Conservation (phyloP, 2,797 vertebrate species). For the Bovichtus variegatus region DNA sequence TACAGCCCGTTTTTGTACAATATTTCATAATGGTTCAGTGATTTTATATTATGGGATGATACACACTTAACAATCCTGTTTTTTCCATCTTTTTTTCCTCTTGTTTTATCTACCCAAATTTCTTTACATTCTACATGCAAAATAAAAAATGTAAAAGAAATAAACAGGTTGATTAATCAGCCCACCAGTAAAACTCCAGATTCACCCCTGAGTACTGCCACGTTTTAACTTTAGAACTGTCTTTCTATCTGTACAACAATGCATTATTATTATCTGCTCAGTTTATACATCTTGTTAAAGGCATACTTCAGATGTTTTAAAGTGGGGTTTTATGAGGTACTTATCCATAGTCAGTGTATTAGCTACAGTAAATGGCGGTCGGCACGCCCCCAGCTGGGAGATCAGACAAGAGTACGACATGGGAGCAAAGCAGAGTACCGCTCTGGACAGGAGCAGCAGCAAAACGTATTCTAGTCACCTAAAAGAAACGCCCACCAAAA, state of each 20-base stretch:
- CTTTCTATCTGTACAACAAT: constrained; percentile 23
- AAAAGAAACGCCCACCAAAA: no score
- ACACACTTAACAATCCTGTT: neutral
- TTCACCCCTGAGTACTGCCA: constrained; percentile 43
- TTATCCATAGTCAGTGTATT: no score
- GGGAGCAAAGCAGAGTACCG: no score
- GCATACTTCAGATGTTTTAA: no score
- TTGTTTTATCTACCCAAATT: no score
- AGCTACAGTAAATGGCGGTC: no score
- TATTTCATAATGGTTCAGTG: neutral
- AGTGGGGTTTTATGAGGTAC: no score
- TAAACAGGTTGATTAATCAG: neutral
- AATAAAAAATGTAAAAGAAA: neutral
- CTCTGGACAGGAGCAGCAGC: no score
- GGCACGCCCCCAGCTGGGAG: no score
- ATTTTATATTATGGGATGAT: neutral
- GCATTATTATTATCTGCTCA: constrained; percentile 20
- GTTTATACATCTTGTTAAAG: constrained; percentile 39
- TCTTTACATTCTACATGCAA: neutral
- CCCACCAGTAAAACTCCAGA: neutral
- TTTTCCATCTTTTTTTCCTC: no score
- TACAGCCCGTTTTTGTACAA: neutral
- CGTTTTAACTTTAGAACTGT: constrained; percentile 27
- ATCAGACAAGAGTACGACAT: no score
- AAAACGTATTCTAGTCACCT: no score